Percentiles rank a stretch among this genome's conserved stretches.
Evolutionary conservation across 1,140 invertebrate species (phyloP).

Genomic region (Varroa destructor): DNA sequence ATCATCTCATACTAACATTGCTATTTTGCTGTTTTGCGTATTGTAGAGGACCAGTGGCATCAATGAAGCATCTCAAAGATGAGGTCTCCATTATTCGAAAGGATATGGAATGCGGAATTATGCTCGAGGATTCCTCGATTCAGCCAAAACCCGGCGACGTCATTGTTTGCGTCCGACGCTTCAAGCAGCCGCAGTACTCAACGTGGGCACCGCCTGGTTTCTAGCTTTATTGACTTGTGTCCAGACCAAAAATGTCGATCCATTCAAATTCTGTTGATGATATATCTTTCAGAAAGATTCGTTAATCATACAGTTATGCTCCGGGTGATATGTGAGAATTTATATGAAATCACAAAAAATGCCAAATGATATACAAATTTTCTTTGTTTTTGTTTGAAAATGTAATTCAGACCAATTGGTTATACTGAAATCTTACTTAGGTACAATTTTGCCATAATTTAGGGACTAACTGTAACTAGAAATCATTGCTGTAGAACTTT

Average conservation of each 20-base stretch:
- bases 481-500: too few species aligned
- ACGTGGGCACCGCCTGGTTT: constrained; percentile 37
- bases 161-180: constrained; percentile 49
- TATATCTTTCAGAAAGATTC: too few species aligned
- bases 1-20: too few species aligned
- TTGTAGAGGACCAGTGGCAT: constrained; percentile 53
- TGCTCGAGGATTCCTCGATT: constrained; percentile 52
- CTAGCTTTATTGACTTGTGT: background rate
- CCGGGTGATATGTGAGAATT: background rate
- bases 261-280: background rate
- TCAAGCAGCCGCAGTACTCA: constrained; percentile 35
- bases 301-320: too few species aligned
- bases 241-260: background rate
- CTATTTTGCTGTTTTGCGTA: too few species aligned
- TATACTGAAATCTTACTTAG: background rate
- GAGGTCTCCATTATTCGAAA: constrained; percentile 70
- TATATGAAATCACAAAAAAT: too few species aligned
- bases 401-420: background rate
- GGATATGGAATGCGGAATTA: constrained; percentile 73
- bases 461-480: too few species aligned
- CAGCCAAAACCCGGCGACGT: constrained; percentile 59
- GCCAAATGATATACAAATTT: background rate
- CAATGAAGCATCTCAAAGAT: constrained; percentile 74
- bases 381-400: background rate
- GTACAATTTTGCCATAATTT: too few species aligned